Evolutionary conservation across 2,113 vertebrate genomes (phyloP).

Genomic region (Nipponia nippon): DNA sequence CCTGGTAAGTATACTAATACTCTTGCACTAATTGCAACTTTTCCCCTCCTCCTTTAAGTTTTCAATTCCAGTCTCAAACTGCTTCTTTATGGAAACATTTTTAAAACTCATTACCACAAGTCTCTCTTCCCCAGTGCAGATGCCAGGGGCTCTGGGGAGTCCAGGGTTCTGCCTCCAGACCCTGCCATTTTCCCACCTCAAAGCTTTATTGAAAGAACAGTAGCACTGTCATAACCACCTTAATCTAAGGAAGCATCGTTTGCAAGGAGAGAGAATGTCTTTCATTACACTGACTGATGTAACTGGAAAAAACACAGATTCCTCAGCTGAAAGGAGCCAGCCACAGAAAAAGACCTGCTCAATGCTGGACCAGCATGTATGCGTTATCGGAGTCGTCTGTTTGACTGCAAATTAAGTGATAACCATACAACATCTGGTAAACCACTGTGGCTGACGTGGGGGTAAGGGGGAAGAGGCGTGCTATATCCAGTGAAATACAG

Average conservation of each 20-base stretch:
- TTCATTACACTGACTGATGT: not conserved
- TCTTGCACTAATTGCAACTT: conserved; percentile 8
- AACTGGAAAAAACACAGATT: not conserved
- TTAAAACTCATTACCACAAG: not conserved
- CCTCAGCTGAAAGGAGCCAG: not conserved
- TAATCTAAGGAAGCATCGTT: not conserved
- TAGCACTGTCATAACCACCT: not conserved
- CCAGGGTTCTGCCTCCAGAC: not conserved
- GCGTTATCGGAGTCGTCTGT: not conserved
- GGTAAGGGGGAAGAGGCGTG: not conserved
- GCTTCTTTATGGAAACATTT: not conserved
- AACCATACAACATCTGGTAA: not conserved
- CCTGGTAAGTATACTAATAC: conserved; percentile 12
- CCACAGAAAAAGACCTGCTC: not conserved
- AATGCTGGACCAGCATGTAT: not conserved
- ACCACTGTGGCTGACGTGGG: not conserved
- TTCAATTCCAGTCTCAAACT: not conserved
- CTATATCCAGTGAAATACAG: not conserved
- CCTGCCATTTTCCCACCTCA: not conserved
- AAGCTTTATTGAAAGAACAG: not conserved
- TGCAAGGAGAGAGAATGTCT: not conserved
- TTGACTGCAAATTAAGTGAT: not conserved
- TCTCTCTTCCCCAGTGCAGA: not conserved
- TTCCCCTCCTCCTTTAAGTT: not conserved
- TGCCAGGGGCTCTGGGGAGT: not conserved